Percentiles rank a stretch among this genome's conserved stretches.
phyloP scores from a whole-genome alignment of 2,888 invertebrate genomes.

The Thymelicus lineola region DNA sequence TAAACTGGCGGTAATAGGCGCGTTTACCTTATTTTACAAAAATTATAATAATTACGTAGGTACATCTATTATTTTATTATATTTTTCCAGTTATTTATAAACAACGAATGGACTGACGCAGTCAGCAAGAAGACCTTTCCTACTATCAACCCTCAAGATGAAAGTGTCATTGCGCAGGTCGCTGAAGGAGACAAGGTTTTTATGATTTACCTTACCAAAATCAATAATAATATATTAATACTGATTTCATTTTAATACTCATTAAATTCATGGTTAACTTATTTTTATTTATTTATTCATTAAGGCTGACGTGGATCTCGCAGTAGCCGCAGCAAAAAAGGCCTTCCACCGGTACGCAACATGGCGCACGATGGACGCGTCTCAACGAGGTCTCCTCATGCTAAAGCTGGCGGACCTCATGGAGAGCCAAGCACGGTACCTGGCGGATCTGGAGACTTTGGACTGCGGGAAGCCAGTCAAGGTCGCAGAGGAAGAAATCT shows the following conservation, averaged over 20 bases:
- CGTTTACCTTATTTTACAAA: too few relatives aligned
- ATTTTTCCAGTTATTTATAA: slow-evolving; percentile 88
- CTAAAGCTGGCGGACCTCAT: slow-evolving; percentile 90
- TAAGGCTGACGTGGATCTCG: slow-evolving; percentile 92
- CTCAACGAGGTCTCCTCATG: slow-evolving; percentile 90
- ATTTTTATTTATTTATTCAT: neutral
- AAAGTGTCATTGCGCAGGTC: slow-evolving; percentile 89
- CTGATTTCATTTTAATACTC: too few relatives aligned
- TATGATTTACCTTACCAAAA: neutral
- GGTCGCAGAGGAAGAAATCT: slow-evolving; percentile 88
- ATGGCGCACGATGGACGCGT: slow-evolving; percentile 94
- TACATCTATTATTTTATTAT: neutral
- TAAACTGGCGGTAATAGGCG: too few relatives aligned
- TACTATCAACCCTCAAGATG: slow-evolving; percentile 92
- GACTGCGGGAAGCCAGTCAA: slow-evolving; percentile 97
- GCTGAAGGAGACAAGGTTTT: slow-evolving; percentile 92
- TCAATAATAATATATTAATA: too few relatives aligned
- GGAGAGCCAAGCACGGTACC: slow-evolving; percentile 88
- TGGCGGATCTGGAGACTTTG: slow-evolving; percentile 95
- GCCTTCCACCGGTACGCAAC: slow-evolving; percentile 90
- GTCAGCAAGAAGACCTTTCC: slow-evolving; percentile 93
- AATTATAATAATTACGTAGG: too few relatives aligned
- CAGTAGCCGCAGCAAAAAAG: slow-evolving; percentile 91
- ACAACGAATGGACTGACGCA: slow-evolving; percentile 92
- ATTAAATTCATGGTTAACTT: too few relatives aligned